Evolutionary conservation across 2,888 invertebrate genomes (phyloP).

Genomic region (Lucinisca nassula): DNA sequence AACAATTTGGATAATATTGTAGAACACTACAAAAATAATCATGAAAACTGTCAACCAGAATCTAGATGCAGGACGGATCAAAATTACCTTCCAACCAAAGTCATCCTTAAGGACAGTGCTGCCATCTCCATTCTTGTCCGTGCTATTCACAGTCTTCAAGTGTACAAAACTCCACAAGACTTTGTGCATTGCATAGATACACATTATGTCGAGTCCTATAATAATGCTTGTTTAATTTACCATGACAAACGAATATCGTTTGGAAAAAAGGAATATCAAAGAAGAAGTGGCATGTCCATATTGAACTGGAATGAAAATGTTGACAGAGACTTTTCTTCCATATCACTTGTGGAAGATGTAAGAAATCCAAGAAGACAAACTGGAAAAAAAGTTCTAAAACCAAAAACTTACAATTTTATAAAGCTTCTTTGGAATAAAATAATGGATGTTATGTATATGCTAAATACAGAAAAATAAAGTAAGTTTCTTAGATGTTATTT

Average conservation of each 20-base stretch:
- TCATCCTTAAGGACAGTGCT: neutral
- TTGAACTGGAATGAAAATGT: neutral
- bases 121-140: neutral
- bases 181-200: conserved; percentile 47
- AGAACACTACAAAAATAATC: neutral
- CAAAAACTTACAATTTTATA: neutral
- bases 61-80: conserved; percentile 4
- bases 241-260: neutral
- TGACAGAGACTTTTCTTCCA: neutral
- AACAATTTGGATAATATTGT: conserved; percentile 35
- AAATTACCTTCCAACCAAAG: neutral
- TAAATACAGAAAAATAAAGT: no score
- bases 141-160: neutral
- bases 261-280: neutral
- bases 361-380: conserved; percentile 4
- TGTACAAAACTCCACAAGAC: neutral
- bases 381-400: neutral
- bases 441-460: neutral
- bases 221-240: neutral
- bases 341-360: neutral
- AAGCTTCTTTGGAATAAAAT: neutral
- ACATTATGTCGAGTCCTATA: conserved; percentile 56
- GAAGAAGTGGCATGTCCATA: neutral
- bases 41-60: neutral
- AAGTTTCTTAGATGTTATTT: no score